These are phyloP conservation scores for Brachypalpus laphriformis DNA, from an alignment of 2,888 invertebrate species.

Conservation along the genomic window DNA sequence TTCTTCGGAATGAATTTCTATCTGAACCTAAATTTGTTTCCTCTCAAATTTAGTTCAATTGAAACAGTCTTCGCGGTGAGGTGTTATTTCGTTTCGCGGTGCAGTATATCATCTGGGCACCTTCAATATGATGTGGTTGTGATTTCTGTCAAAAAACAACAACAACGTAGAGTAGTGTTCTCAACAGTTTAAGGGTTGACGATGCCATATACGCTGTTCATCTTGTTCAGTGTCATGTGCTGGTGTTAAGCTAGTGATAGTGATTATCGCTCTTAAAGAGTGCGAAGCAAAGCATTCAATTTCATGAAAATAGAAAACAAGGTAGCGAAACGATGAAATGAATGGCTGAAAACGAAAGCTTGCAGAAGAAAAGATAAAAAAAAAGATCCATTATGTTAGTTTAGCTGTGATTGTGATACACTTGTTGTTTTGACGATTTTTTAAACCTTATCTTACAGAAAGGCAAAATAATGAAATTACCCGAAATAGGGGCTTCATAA, in stretches of 20 bases:
- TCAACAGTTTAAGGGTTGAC: conserved; percentile 39
- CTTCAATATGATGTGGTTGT: not conserved
- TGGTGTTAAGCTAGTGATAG: conserved; percentile 32
- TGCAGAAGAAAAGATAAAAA: conserved; percentile 25
- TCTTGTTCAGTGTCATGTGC: conserved; percentile 38
- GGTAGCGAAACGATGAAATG: conserved; percentile 47
- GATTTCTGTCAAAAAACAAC: not conserved
- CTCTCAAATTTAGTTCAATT: conserved; percentile 48
- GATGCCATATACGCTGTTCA: conserved; percentile 38
- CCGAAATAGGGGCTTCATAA: conserved; percentile 17
- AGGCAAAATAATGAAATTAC: conserved; percentile 3
- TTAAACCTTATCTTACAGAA: conserved; percentile 15
- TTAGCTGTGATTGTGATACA: conserved; percentile 53
- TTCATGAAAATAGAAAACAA: conserved; percentile 39
- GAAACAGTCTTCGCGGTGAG: conserved; percentile 47
- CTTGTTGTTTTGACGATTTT: conserved; percentile 55
- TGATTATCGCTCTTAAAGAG: conserved; percentile 41
- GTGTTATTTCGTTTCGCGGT: not conserved
- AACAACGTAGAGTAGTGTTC: conserved; percentile 12
- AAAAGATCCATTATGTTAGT: conserved; percentile 61
- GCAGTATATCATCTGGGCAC: conserved; percentile 2
- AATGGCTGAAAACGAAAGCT: conserved; percentile 58
- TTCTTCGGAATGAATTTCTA: not conserved
- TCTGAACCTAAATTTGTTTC: conserved; percentile 7
- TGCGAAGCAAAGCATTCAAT: conserved; percentile 44